phyloP scores from a whole-genome alignment of 2,113 vertebrate genomes.

The Calidris pygmaea region DNA sequence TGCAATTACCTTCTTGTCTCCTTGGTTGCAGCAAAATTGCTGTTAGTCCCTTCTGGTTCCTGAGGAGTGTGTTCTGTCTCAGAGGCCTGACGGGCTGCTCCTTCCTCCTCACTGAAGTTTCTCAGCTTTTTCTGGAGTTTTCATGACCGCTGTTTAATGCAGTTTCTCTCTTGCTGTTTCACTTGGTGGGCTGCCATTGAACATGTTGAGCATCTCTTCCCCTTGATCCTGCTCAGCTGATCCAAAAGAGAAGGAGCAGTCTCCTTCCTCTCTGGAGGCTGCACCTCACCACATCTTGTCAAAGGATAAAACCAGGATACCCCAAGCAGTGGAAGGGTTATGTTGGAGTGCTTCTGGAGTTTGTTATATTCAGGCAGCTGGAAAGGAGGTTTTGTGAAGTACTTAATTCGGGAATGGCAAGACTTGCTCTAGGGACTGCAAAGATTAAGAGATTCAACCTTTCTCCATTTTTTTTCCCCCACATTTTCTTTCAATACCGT shows the following conservation, averaged over 20 bases:
- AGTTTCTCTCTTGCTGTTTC: background rate
- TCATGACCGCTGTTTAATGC: background rate
- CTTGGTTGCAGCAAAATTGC: background rate
- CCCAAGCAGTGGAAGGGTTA: background rate
- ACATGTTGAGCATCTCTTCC: background rate
- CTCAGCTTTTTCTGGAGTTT: background rate
- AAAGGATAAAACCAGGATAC: background rate
- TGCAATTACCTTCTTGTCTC: background rate
- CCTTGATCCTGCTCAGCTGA: background rate
- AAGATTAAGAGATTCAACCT: background rate
- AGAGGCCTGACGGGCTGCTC: background rate
- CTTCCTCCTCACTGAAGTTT: background rate
- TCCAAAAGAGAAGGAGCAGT: background rate
- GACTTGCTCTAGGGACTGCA: background rate
- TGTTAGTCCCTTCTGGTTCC: background rate
- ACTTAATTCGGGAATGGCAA: background rate
- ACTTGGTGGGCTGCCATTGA: background rate
- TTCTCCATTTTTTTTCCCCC: background rate
- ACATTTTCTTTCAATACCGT: background rate
- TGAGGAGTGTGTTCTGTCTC: background rate
- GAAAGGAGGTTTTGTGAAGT: background rate
- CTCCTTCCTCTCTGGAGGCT: background rate
- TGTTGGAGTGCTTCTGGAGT: background rate
- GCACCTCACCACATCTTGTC: background rate
- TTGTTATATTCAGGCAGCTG: background rate